These are phyloP conservation scores for Aptenodytes patagonicus DNA, from an alignment of 2,113 vertebrate genomes.

Conservation along the genomic window DNA sequence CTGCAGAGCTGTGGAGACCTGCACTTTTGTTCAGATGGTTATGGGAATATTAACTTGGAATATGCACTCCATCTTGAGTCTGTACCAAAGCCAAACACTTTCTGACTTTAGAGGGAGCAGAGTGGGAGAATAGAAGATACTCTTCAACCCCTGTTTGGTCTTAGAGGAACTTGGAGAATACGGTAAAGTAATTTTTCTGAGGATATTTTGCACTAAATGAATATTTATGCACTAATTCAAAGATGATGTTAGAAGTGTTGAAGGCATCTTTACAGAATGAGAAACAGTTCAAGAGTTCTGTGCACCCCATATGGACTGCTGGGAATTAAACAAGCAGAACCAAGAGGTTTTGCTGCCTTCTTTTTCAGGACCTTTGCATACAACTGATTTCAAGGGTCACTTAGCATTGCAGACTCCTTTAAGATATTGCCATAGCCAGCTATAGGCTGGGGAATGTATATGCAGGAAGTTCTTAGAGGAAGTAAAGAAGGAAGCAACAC, in stretches of 20 bases:
- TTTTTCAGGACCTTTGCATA: neutral
- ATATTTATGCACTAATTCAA: neutral
- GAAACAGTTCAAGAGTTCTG: neutral
- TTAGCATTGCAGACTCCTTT: neutral
- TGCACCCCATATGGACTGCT: neutral
- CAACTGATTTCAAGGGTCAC: neutral
- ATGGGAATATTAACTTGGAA: neutral
- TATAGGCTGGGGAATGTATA: neutral
- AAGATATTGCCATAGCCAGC: neutral
- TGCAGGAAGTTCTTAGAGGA: neutral
- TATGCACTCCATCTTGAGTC: neutral
- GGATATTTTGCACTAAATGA: neutral
- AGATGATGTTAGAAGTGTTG: neutral
- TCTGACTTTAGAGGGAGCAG: neutral
- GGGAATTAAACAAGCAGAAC: neutral
- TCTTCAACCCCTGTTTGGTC: neutral
- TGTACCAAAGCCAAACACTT: neutral
- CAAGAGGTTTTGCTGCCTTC: neutral
- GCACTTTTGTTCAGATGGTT: neutral
- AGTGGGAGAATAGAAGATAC: neutral
- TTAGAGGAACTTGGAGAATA: neutral
- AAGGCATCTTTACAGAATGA: neutral
- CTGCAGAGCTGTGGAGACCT: neutral
- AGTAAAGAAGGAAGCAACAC: neutral
- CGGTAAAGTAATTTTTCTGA: neutral